Evolutionary conservation across 1,140 invertebrate species (phyloP), one percentile per base, ranked within the genome.

Genomic region (Anthonomus grandis): DNA sequence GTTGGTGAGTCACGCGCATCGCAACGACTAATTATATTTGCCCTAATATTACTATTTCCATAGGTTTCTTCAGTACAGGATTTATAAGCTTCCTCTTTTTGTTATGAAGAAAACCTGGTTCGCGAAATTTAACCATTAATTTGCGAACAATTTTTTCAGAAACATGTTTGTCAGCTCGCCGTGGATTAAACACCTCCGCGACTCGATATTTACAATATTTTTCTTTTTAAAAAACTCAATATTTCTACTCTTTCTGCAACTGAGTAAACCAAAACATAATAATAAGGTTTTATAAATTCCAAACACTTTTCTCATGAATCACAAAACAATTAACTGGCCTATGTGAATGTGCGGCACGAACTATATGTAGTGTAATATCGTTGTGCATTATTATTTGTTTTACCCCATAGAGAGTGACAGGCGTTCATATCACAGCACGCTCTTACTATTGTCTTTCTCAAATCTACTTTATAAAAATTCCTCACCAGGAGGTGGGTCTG

Each of bases 141-240:
- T 39, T 17, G 17, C 15, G 37, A n/a, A 39, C 37, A 39, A 39
- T 39, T 39, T 10, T 39, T 8, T 17, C 37, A 17, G 37, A 15
- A 39, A 39, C 37, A 15, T 39, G 37, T 39, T 39, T 39, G 8
- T 39, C 8, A 39, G 8, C 37, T n/a, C 17, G 8, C 37, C 37
- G 37, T 39, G 12, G 37, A 39, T 39, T 39, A 17, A 39, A 39
- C 17, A 12, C 6, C 37, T 39, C 37, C 17, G 37, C 37, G 37
- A 17, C 37, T 15, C 9, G 6, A 15, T 15, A n/a, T 15, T 15
- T 17, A 39, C 37, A 15, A n/a, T n/a, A n/a, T n/a, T n/a, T n/a
- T n/a, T n/a, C n/a, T 39, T 39, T n/a, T n/a, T n/a, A 39, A n/a
- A 39, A 10, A 39, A 17, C 17, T 39, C 37, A 39, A 39, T 39